Evolutionary conservation across 2,797 vertebrate species (phyloP).

Genomic region (Darevskia nairensis): DNA sequence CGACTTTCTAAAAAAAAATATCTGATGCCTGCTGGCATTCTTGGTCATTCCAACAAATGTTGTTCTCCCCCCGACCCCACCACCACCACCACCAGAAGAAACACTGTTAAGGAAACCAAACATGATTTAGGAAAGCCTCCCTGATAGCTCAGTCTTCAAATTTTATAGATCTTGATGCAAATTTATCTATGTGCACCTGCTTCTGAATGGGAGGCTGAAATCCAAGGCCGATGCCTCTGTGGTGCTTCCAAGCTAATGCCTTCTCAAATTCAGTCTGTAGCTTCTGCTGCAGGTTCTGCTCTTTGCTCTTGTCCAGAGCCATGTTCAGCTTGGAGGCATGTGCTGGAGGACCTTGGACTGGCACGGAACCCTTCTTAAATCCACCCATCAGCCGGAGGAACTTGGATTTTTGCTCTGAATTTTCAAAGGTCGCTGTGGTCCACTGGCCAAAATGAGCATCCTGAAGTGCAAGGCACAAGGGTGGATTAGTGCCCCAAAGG

Average conservation of each 20-base stretch:
- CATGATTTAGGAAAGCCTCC: neutral
- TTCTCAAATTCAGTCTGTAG: conserved; percentile 89
- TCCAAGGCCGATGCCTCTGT: conserved; percentile 85
- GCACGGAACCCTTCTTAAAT: conserved; percentile 82
- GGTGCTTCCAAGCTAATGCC: conserved; percentile 81
- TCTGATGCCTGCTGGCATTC: neutral
- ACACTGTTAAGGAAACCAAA: neutral
- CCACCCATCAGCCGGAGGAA: conserved; percentile 95
- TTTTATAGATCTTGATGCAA: conserved; percentile 81
- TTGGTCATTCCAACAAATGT: neutral
- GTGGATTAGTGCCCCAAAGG: conserved; percentile 1
- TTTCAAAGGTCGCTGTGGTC: conserved; percentile 88
- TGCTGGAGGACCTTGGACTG: conserved; percentile 1
- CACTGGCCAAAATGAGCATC: conserved; percentile 87
- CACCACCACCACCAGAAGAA: too few relatives aligned
- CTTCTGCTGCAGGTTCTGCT: conserved; percentile 82
- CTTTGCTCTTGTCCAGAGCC: conserved; percentile 83
- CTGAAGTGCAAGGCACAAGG: conserved; percentile 51
- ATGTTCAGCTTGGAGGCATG: conserved; percentile 75
- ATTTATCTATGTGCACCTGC: conserved; percentile 82
- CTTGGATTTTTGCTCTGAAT: conserved; percentile 83
- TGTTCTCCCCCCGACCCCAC: neutral
- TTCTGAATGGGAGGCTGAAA: conserved; percentile 80
- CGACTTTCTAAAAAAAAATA: neutral
- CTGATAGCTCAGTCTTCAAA: conserved; percentile 78